Percentiles rank a stretch among this genome's conserved stretches.
phyloP scores from a whole-genome alignment of 2,797 vertebrate species.

The Sebastes ruberrimus region DNA sequence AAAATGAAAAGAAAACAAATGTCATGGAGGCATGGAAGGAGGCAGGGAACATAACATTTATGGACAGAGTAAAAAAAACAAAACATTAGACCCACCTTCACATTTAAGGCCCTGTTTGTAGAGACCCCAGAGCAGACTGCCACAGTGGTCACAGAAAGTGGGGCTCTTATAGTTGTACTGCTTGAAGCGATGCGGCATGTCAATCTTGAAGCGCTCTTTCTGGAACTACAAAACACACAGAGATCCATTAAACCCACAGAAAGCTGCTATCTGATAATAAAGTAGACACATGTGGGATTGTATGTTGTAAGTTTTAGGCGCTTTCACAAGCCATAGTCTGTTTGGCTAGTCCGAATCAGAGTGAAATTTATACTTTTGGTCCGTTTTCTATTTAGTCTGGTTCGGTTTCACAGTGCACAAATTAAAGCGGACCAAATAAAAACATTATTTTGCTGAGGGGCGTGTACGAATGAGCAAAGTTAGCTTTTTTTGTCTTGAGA shows the following conservation, averaged over 20 bases:
- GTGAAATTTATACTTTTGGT: too few relatives aligned
- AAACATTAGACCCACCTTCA: slow-evolving; percentile 84
- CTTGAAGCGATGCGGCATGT: slow-evolving; percentile 97
- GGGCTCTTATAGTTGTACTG: slow-evolving; percentile 95
- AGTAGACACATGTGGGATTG: not conserved
- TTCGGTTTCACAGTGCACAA: too few relatives aligned
- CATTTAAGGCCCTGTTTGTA: slow-evolving; percentile 96
- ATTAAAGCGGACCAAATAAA: too few relatives aligned
- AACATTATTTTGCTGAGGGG: too few relatives aligned
- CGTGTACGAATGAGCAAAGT: too few relatives aligned
- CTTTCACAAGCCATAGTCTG: too few relatives aligned
- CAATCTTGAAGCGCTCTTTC: slow-evolving; percentile 97
- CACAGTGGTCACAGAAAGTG: slow-evolving; percentile 98
- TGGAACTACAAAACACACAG: slow-evolving; percentile 86
- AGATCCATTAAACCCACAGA: slow-evolving; percentile 1
- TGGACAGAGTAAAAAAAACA: not conserved
- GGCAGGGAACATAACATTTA: not conserved
- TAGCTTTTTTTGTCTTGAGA: too few relatives aligned
- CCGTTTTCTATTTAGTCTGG: too few relatives aligned
- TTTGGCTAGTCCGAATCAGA: too few relatives aligned
- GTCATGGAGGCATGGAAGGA: not conserved
- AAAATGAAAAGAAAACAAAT: not conserved
- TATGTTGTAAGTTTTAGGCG: not conserved
- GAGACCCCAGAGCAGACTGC: slow-evolving; percentile 96
- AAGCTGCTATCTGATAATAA: not conserved